Conservation (phyloP, 2,888 invertebrate genomes). For the Mimas tiliae region DNA sequence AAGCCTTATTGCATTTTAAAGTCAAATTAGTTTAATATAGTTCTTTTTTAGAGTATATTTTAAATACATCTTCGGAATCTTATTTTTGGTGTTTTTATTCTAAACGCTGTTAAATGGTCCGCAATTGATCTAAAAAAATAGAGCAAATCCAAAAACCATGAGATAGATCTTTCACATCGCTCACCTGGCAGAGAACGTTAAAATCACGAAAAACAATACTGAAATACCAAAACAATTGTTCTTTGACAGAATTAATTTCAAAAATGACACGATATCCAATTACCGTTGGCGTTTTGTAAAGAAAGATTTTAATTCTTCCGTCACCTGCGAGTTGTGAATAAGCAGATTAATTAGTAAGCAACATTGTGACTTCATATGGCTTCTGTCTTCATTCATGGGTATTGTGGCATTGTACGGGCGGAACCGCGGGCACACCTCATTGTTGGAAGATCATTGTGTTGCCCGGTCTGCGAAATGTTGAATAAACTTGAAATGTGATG, state of each 20-base stretch:
- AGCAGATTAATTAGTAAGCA: slow-evolving; percentile 64
- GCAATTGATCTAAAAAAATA: too few species aligned
- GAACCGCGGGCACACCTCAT: slow-evolving; percentile 48
- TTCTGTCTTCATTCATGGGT: slow-evolving; percentile 50
- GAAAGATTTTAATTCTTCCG: slow-evolving; percentile 35
- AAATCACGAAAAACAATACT: slow-evolving; percentile 1
- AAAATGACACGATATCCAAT: slow-evolving; percentile 46
- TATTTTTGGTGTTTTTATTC: too few species aligned
- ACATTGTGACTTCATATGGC: slow-evolving; percentile 57
- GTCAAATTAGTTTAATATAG: too few species aligned
- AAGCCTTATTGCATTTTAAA: too few species aligned
- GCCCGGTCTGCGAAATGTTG: slow-evolving; percentile 26
- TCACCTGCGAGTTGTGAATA: slow-evolving; percentile 42
- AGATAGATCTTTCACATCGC: too few species aligned
- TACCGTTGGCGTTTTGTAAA: slow-evolving; percentile 41
- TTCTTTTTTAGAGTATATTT: too few species aligned
- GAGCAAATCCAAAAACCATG: too few species aligned
- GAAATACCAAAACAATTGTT: slow-evolving; percentile 22
- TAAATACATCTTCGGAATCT: too few species aligned
- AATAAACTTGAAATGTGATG: slow-evolving; percentile 34
- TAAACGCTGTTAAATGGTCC: too few species aligned
- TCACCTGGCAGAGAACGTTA: not conserved
- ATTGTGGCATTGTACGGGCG: slow-evolving; percentile 62
- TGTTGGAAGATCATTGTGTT: slow-evolving; percentile 46
- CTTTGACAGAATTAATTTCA: slow-evolving; percentile 30